Base-by-base conservation (phyloP, 2,113 vertebrate genomes). In the Cyphomyrus plagiostoma region DNA sequence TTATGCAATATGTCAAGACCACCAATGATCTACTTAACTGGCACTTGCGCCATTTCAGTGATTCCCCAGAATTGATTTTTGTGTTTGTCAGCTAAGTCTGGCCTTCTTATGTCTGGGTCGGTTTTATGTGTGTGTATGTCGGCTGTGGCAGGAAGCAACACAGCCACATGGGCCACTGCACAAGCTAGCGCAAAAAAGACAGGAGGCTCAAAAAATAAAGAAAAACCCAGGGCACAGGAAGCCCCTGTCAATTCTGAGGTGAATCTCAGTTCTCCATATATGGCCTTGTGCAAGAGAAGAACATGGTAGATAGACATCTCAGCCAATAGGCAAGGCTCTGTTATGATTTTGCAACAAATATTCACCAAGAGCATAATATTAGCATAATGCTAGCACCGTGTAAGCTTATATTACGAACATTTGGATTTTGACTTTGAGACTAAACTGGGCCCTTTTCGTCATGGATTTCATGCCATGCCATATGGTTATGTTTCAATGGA, bases 231-330 rank as follows among this genome's bases (percentile, higher is more conserved):
- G 23, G 77, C 82, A 89, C 89, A 89, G 80, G 52, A 85, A 89
- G 80, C 35, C 30, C 84, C 70, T 42, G 49, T 53, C 23, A 84
- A 7, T 26, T n/a, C 11, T 13, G 49, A 52, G 49, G 85, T 21
- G 53, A 66, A 85, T 56, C 77, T 53, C 80, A 39, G 39, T 26
- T 84, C 89, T 89, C 89, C 89, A 89, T 89, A 89, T 89, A 89
- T 84, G 89, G 80, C 35, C 23, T 6, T 42, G 4, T 77, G 66
- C 30, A 39, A 74, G 62, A 30, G 46, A 46, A 3, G 17, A 19
- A 88, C 66, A 48, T 88, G 62, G 48, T 19, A 9, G 70, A 89
- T 9, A 30, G 82, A 80, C 45, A 84, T 21, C 82, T 48, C 82
- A 48, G 82, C 39, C 82, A 46, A 48, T 46, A 48, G 21, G 19